A percentile compares a stretch with the other conserved stretches of the same genome.
phyloP scores from a whole-genome alignment of 2,888 invertebrate genomes.

The Vanessa cardui region DNA sequence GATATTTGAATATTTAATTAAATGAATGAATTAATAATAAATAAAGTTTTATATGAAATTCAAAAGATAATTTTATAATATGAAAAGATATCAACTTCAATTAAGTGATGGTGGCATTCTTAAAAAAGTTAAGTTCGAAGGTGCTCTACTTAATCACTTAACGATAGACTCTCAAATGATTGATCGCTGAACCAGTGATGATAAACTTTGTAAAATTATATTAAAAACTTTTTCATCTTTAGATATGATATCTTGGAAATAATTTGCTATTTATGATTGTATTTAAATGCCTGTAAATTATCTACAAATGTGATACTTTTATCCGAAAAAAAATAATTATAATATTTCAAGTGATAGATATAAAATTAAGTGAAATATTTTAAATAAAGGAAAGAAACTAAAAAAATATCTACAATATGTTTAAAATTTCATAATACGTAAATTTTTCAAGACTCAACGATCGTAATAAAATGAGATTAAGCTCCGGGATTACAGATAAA shows the following conservation, averaged over 20 bases:
- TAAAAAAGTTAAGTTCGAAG: constrained; percentile 27
- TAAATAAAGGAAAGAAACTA: too few relatives aligned
- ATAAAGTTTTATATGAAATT: neutral
- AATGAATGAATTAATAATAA: neutral
- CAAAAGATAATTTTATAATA: constrained; percentile 5
- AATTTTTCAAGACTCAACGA: neutral
- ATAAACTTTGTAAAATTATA: constrained; percentile 3
- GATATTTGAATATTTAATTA: too few relatives aligned
- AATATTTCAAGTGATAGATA: too few relatives aligned
- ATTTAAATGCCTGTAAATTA: too few relatives aligned
- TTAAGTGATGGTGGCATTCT: constrained; percentile 24
- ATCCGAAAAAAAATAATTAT: too few relatives aligned
- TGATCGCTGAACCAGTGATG: constrained; percentile 20
- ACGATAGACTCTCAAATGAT: constrained; percentile 35
- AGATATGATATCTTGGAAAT: too few relatives aligned
- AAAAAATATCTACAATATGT: neutral
- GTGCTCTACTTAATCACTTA: constrained; percentile 34
- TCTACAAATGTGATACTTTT: too few relatives aligned
- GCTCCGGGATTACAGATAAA: constrained; percentile 18
- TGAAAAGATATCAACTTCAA: constrained; percentile 28
- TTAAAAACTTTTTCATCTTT: neutral
- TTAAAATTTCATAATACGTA: neutral
- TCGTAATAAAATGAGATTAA: constrained; percentile 23
- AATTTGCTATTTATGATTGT: too few relatives aligned
- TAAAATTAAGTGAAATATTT: too few relatives aligned